Percentiles rank a stretch among this genome's conserved stretches.
phyloP scores from a whole-genome alignment of 2,113 vertebrate species.

The Brachypodius melanocephalos region DNA sequence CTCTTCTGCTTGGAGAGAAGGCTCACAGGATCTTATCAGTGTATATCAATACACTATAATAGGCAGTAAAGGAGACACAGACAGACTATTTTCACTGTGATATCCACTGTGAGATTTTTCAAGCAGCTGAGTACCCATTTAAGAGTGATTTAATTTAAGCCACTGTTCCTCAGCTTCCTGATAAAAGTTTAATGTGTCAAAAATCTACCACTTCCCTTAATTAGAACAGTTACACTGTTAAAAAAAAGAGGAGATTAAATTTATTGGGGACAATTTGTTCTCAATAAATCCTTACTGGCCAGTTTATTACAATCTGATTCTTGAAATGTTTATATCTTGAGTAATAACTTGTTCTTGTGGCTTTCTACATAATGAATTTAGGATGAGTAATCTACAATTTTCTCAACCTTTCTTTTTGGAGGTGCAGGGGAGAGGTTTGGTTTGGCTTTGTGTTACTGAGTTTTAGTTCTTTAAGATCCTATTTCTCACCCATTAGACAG shows the following conservation, averaged over 20 bases:
- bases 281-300: neutral
- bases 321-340: neutral
- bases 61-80: neutral
- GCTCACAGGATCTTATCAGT: neutral
- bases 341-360: neutral
- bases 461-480: neutral
- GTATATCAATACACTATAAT: neutral
- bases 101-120: neutral
- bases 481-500: neutral
- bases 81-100: neutral
- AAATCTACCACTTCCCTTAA: slow-evolving; percentile 21
- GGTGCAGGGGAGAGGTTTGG: neutral
- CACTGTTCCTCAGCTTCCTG: neutral
- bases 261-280: neutral
- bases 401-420: neutral
- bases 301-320: neutral
- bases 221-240: neutral
- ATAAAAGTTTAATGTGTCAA: neutral
- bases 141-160: neutral
- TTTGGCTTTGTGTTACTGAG: neutral
- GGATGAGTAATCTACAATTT: neutral
- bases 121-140: neutral
- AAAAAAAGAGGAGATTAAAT: neutral
- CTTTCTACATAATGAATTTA: neutral
- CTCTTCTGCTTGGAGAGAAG: neutral